Percentiles rank a stretch among this genome's conserved stretches.
Conservation (phyloP, 2,797 vertebrate species). For the Coranthus polyacanthus region DNA sequence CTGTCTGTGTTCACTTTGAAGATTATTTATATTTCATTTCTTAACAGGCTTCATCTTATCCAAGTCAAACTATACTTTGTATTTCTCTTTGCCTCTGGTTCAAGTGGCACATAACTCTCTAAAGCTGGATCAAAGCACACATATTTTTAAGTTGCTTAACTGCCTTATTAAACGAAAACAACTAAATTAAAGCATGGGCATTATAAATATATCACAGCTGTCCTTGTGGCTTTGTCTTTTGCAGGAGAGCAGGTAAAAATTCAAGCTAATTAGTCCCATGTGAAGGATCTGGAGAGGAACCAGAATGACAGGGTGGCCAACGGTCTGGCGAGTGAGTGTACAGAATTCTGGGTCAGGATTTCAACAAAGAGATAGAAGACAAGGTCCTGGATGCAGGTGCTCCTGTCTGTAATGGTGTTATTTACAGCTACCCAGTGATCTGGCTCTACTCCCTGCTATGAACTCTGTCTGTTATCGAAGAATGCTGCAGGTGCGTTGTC, state of each 20-base stretch:
- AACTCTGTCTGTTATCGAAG: conserved; percentile 58
- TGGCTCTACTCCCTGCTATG: conserved; percentile 39
- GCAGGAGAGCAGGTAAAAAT: conserved; percentile 23
- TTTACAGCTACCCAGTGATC: conserved; percentile 57
- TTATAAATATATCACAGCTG: conserved; percentile 6
- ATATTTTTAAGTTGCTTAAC: conserved; percentile 31
- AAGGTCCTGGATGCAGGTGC: conserved; percentile 48
- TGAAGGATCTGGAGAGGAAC: conserved; percentile 12
- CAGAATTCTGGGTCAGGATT: conserved; percentile 26
- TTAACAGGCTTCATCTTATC: conserved; percentile 63
- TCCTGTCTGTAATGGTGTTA: conserved; percentile 39
- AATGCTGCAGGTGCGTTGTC: conserved; percentile 72
- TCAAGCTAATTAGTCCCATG: neutral
- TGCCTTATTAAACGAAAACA: conserved; percentile 29
- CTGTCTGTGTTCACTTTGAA: conserved; percentile 73
- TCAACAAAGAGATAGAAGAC: conserved; percentile 20
- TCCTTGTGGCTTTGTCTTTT: conserved; percentile 14
- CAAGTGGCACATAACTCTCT: conserved; percentile 54
- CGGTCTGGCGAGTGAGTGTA: neutral
- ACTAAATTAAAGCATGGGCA: conserved; percentile 17
- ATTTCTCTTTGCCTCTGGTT: conserved; percentile 26
- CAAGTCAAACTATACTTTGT: conserved; percentile 64
- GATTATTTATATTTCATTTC: conserved; percentile 76
- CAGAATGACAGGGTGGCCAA: neutral
- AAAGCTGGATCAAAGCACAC: conserved; percentile 37